Evolutionary conservation across 1,140 invertebrate species (phyloP), one percentile per base, ranked within the genome.

Genomic region (Hypothenemus hampei): DNA sequence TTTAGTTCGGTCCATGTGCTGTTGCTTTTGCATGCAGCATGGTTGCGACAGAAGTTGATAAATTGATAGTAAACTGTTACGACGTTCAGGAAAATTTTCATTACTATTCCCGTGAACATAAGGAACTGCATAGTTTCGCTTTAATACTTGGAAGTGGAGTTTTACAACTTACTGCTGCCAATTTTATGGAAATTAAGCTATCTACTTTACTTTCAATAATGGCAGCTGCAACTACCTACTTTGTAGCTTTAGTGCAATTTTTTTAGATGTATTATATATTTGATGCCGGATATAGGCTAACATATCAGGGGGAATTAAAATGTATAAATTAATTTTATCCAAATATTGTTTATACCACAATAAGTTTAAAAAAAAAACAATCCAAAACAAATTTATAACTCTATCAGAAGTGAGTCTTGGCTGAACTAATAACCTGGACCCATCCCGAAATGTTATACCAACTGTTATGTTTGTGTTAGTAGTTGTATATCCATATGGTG

Each of bases 231-330:
- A 18, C 36, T 4, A 39, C 36, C 13, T 39, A 39, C 18, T 39
- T 39, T 39, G 36, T 39, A 39, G 36, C 36, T 19, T 39, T 39
- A 18, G 36, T 39, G n/a, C 36, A 39, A 18, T 39, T 39, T 39
- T 39, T 13, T 39, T 39, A 16, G 19, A 39, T 15, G n/a, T n/a
- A n/a, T n/a, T n/a, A n/a, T n/a, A 13, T 31, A n/a, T 29, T 29
- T 31, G 1, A 31, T 31, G 26, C n/a, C n/a, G n/a, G n/a, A n/a
- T n/a, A n/a, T n/a, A n/a, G n/a, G n/a, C n/a, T n/a, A n/a, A n/a
- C n/a, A n/a, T n/a, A n/a, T n/a, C n/a, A n/a, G n/a, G n/a, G n/a
- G n/a, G n/a, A n/a, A n/a, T n/a, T n/a, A n/a, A n/a, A n/a, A n/a
- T n/a, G n/a, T n/a, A n/a, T n/a, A n/a, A n/a, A n/a, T n/a, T n/a